Evolutionary conservation across 2,113 vertebrate species (phyloP).

Genomic region (Struthidea cinerea): DNA sequence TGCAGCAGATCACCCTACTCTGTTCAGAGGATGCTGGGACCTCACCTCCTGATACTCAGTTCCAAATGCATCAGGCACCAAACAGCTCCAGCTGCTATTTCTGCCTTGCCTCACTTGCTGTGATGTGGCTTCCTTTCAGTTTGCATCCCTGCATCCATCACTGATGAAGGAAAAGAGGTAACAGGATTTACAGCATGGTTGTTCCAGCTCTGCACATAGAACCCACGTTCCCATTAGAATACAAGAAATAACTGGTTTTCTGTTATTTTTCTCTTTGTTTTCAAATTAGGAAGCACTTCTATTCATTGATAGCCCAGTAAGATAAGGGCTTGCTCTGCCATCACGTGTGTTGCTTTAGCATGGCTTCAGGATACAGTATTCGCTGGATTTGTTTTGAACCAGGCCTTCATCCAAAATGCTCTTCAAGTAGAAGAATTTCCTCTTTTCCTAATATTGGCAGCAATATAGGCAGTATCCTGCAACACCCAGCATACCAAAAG

Average conservation of each 20-base stretch:
- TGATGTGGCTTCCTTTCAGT: not conserved
- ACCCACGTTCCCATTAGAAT: not conserved
- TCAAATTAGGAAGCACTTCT: not conserved
- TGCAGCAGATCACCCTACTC: not conserved
- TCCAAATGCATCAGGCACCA: not conserved
- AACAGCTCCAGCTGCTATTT: not conserved
- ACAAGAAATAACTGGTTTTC: not conserved
- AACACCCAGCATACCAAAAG: not conserved
- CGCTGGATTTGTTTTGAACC: not conserved
- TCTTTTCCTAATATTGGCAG: not conserved
- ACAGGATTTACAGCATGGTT: not conserved
- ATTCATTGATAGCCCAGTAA: not conserved
- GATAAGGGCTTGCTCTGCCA: not conserved
- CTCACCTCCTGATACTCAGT: not conserved
- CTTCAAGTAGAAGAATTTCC: not conserved
- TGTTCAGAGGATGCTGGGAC: not conserved
- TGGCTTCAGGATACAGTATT: not conserved
- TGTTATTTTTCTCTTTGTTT: not conserved
- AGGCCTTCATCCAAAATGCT: not conserved
- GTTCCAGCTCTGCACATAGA: not conserved
- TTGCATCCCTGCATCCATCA: not conserved
- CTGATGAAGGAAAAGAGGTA: not conserved
- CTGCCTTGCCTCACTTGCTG: not conserved
- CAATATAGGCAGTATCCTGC: not conserved
- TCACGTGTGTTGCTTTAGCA: not conserved